Percentiles rank a stretch among this genome's conserved stretches.
Conservation (phyloP, 2,113 vertebrate species). For the Gopherus flavomarginatus region DNA sequence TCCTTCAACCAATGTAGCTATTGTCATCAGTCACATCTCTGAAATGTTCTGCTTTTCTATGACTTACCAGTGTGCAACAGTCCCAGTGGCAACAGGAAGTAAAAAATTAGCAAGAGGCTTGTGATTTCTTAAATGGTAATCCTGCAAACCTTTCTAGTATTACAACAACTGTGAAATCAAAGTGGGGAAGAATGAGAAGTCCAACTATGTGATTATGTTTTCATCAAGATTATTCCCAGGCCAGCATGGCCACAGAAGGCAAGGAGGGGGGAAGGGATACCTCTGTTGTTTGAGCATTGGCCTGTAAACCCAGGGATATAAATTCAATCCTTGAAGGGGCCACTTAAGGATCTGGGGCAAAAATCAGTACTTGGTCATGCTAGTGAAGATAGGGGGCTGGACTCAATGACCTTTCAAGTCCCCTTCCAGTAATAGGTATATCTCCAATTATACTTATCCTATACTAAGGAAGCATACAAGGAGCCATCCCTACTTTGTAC, state of each 20-base stretch:
- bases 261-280: neutral
- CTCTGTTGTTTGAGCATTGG: no score
- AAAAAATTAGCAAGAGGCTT: neutral
- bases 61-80: slow-evolving; percentile 14
- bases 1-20: slow-evolving; percentile 51
- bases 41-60: slow-evolving; percentile 16
- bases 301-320: no score
- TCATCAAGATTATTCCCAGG: neutral
- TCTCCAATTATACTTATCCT: no score
- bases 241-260: neutral
- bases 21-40: slow-evolving; percentile 54
- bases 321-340: no score
- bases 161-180: neutral
- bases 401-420: no score
- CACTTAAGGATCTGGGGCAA: no score
- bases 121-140: neutral
- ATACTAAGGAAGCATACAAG: neutral
- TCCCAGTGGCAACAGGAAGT: neutral
- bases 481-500: neutral
- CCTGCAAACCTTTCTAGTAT: neutral
- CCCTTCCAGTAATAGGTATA: no score
- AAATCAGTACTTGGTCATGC: no score
- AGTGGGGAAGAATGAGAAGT: neutral
- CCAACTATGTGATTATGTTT: neutral
- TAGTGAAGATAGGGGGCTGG: no score